phyloP scores from a whole-genome alignment of 2,113 vertebrate species.

The Salvator merianae region DNA sequence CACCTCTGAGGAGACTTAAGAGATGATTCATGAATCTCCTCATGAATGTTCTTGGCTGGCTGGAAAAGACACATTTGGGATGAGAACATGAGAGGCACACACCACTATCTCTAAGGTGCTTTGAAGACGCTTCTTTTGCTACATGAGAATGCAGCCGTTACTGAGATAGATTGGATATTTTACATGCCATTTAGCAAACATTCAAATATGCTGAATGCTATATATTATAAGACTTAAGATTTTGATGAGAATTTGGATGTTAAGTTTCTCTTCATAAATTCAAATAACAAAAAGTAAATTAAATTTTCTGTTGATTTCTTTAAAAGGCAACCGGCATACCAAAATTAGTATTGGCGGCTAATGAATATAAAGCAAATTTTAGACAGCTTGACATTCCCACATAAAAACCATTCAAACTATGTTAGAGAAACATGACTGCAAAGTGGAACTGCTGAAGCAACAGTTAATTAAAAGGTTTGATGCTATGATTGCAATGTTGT shows the following conservation, averaged over 20 bases:
- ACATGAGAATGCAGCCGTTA: too few species aligned
- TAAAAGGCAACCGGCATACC: not conserved
- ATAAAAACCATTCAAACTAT: not conserved
- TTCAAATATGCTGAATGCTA: not conserved
- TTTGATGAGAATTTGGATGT: not conserved
- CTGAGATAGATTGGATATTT: too few species aligned
- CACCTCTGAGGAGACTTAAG: too few species aligned
- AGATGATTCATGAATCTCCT: too few species aligned
- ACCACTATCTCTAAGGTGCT: too few species aligned
- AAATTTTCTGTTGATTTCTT: not conserved
- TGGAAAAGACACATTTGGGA: too few species aligned
- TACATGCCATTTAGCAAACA: not conserved
- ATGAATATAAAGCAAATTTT: not conserved
- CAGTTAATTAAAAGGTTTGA: not conserved
- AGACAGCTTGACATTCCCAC: not conserved
- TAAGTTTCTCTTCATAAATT: not conserved
- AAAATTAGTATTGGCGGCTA: not conserved
- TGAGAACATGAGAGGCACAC: too few species aligned
- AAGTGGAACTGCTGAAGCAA: not conserved
- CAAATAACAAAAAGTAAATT: not conserved
- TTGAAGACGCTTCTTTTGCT: too few species aligned
- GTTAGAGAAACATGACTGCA: not conserved
- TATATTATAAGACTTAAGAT: not conserved
- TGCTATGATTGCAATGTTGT: not conserved
- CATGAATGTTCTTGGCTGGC: too few species aligned